Evolutionary conservation across 2,888 invertebrate species (phyloP), one percentile per base, ranked within the genome.

Genomic region (Agrilus cyanescens): DNA sequence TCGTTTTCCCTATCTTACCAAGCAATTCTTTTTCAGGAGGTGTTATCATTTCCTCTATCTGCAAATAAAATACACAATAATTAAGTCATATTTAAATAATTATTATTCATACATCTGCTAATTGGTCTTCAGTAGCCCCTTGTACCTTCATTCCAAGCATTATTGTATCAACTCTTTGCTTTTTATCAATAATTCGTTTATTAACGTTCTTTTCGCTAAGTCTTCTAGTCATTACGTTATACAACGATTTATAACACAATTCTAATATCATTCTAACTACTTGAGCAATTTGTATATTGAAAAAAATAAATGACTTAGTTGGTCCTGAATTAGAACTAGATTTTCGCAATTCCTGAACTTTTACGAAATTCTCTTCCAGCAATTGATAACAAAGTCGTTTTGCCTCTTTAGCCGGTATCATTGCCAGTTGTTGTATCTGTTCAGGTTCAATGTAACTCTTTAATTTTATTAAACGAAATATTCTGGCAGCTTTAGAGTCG

Each of bases 341-440:
- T 48, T 61, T 62, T 44, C 58, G 57, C 56, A 89, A 73, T 41
- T 87, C 85, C 67, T 86, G 76, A 51, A 79, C 69, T 53, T 80
- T 76, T 18, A 81, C 66, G 52, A 78, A 80, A 60, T 85, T 82
- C 57, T 93, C 87, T 60, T 87, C 85, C 38, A 91, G 69, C 49
- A 97, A 68, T 51, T 78, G 82, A 64, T 93, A 94, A 0, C 90
- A 82, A 12, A 93, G 66, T 49, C 85, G 78, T 62, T 95, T 95
- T 2, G 90, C 87, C 63, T 94, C 91, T 62, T 95, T 96, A 16
- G 87, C 83, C 1, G 90, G 87, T 54, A 96, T 78, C 94, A 96
- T 93, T 0, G 88, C 91, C 52, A 85, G 70, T 56, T 88, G 86
- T 61, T 94, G 93, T 44, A 96, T 85, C 60, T 88, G 83, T 48